These are phyloP conservation scores for Neosilurus mollespiculum DNA, from an alignment of 2,797 vertebrate species.

Conservation along the genomic window DNA sequence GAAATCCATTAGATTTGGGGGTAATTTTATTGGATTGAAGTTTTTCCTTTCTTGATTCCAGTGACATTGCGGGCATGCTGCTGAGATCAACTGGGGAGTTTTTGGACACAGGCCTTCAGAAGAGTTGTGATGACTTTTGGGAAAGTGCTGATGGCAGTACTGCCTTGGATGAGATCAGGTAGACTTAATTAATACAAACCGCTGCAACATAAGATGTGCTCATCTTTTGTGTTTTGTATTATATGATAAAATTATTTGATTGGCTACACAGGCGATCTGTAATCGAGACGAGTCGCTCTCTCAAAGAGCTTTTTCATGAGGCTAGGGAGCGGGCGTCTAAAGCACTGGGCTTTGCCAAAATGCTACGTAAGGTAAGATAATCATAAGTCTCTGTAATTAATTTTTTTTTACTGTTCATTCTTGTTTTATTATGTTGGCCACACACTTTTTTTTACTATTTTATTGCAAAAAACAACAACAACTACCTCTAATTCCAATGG, in stretches of 20 bases:
- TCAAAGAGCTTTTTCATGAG: slow-evolving; percentile 97
- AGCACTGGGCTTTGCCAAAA: slow-evolving; percentile 96
- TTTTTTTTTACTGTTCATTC: neutral
- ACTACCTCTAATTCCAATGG: too few species aligned
- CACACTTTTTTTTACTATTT: too few species aligned
- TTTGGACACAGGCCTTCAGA: slow-evolving; percentile 86
- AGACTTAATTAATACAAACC: neutral
- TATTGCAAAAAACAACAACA: too few species aligned
- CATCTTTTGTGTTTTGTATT: neutral
- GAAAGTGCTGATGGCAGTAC: slow-evolving; percentile 88
- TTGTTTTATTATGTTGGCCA: too few species aligned
- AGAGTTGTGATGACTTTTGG: slow-evolving; percentile 91
- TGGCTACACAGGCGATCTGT: slow-evolving; percentile 83
- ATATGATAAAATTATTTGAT: neutral
- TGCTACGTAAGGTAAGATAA: slow-evolving; percentile 90
- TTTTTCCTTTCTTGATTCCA: slow-evolving; percentile 58
- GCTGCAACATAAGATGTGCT: neutral
- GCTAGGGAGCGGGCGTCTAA: slow-evolving; percentile 96
- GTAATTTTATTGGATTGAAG: neutral
- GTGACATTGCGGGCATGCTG: slow-evolving; percentile 96
- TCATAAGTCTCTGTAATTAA: slow-evolving; percentile 7
- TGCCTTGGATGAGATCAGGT: slow-evolving; percentile 96
- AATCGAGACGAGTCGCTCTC: slow-evolving; percentile 92
- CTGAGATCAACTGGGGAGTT: slow-evolving; percentile 96
- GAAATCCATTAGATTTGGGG: neutral